Evolutionary conservation across 1,140 invertebrate genomes (phyloP), one percentile per base, ranked within the genome.

Genomic region (Melipona quadrifasciata): DNA sequence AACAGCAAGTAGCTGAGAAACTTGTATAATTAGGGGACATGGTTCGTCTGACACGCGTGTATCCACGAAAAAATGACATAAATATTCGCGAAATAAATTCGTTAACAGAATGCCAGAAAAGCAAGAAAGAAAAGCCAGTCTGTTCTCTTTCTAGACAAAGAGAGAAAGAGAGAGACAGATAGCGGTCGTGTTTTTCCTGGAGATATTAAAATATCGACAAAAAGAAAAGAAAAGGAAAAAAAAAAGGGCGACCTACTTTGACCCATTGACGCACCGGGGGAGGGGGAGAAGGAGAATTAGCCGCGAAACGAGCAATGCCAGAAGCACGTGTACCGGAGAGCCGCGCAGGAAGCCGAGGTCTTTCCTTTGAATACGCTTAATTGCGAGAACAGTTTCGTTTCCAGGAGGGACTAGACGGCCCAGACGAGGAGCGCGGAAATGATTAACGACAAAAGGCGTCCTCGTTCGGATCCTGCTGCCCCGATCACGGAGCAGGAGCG

Each of bases 381-480:
- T 91, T 91, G 90, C 90, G 82, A 91, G 88, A 86, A 91, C 89
- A 87, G 88, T 90, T 90, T 90, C 84, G 82, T 86, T 89, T 86
- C 51, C 75, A 86, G 87, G 51, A 83, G 74, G 61, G 68, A 86
- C 68, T 75, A 80, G 82, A 73, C 87, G 39, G 82, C 70, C 75
- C 78, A 82, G 85, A 88, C 86, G 90, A 88, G 80, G 87, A 90
- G 80, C 61, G 85, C 88, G 91, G 87, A 90, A 91, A 90, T 92
- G 90, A 92, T 92, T 90, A 92, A 92, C 89, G 89, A 90, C 87
- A 91, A 90, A 90, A 81, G 84, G 82, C 84, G 84, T 84, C 87
- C 53, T 68, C 67, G 87, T 84, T n/a, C 21, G 87, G 77, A 80
- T 88, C 77, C 34, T 57, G 1, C 31, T 31, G 31, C 67, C 61